Conservation (phyloP, 2,113 vertebrate genomes). For the Oryctolagus cuniculus region DNA sequence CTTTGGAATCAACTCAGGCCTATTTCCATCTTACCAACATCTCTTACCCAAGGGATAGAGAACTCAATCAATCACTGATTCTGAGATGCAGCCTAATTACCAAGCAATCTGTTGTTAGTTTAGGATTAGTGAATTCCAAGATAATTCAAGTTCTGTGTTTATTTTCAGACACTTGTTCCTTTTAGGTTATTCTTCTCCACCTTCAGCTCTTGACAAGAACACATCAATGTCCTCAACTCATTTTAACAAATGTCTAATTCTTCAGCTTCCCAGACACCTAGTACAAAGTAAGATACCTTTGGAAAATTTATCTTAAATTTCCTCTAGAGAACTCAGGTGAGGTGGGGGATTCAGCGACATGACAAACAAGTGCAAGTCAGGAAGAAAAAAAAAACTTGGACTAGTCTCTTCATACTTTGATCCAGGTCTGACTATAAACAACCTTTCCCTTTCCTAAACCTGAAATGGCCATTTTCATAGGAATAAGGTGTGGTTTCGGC, state of each 20-base stretch:
- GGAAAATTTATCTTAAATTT: not conserved
- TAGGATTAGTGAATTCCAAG: slow-evolving; percentile 25
- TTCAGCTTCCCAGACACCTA: not conserved
- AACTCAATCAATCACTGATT: not conserved
- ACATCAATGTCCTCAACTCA: not conserved
- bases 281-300: not conserved
- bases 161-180: not conserved
- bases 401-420: not conserved
- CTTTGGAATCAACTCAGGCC: not conserved
- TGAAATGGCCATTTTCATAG: not conserved
- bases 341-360: not conserved
- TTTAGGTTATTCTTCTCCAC: slow-evolving; percentile 20
- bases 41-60: not conserved
- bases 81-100: not conserved
- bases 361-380: not conserved
- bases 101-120: not conserved
- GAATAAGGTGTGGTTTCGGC: not conserved
- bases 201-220: slow-evolving; percentile 25
- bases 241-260: slow-evolving; percentile 2
- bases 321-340: not conserved
- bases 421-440: not conserved
- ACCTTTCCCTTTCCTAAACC: not conserved
- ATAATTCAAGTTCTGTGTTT: slow-evolving; percentile 45
- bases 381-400: slow-evolving; percentile 19
- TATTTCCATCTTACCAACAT: slow-evolving; percentile 28